Percentiles rank a stretch among this genome's conserved stretches.
Evolutionary conservation across 2,113 vertebrate genomes (phyloP).

Genomic region (Platysternon megacephalum): DNA sequence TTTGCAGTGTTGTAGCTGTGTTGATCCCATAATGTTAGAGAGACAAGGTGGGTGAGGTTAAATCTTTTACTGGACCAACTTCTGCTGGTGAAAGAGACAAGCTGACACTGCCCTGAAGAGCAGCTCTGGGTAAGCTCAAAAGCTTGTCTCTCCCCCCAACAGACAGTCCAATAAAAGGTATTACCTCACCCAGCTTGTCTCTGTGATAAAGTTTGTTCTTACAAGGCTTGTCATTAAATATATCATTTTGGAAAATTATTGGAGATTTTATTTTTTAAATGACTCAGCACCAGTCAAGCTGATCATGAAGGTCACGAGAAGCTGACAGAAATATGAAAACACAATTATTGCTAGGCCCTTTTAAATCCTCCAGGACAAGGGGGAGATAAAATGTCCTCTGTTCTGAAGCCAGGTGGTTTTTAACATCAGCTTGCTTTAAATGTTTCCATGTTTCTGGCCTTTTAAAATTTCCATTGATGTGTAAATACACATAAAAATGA

Average conservation of each 20-base stretch:
- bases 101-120: not conserved
- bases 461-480: slow-evolving; percentile 40
- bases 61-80: not conserved
- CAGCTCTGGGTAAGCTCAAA: not conserved
- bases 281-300: not conserved
- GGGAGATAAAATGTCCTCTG: slow-evolving; percentile 25
- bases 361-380: not conserved
- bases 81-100: not conserved
- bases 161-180: not conserved
- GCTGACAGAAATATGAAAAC: slow-evolving; percentile 15
- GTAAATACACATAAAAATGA: slow-evolving; percentile 50
- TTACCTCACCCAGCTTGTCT: not conserved
- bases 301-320: slow-evolving; percentile 28
- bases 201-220: not conserved
- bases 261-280: slow-evolving; percentile 41
- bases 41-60: not conserved
- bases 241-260: slow-evolving; percentile 14
- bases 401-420: slow-evolving; percentile 27
- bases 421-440: slow-evolving; percentile 7
- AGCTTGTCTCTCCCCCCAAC: not conserved
- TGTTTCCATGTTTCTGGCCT: slow-evolving; percentile 31
- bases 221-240: slow-evolving; percentile 23
- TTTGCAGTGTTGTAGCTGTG: not conserved
- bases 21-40: not conserved
- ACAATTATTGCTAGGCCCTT: slow-evolving; percentile 6